These are phyloP conservation scores for Aleiodes sp. DNA, from an alignment of 1,140 invertebrate species.

Conservation along the genomic window DNA sequence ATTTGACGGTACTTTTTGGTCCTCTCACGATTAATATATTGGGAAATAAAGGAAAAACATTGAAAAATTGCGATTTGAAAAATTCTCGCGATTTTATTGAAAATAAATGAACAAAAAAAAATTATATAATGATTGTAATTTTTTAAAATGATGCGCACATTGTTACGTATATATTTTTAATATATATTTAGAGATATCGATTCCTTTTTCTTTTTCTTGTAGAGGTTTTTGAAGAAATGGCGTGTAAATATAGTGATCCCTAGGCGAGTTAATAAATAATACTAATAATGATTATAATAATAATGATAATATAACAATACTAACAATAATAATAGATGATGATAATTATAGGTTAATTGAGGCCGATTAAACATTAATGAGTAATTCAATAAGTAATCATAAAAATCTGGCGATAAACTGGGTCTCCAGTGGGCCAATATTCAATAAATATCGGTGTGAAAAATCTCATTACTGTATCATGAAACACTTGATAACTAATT, in stretches of 20 bases:
- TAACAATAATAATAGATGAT: too few relatives aligned
- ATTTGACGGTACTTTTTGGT: not conserved
- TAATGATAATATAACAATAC: not conserved
- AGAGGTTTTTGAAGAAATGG: not conserved
- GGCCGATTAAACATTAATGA: not conserved
- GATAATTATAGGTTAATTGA: not conserved
- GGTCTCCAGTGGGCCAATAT: slow-evolving; percentile 63
- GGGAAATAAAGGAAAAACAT: not conserved
- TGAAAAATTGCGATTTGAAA: not conserved
- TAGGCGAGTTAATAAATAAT: slow-evolving; percentile 1
- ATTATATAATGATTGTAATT: slow-evolving; percentile 4
- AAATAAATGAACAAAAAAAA: not conserved
- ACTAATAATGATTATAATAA: not conserved
- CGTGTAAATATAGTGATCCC: not conserved
- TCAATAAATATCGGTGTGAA: slow-evolving; percentile 65
- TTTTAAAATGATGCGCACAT: slow-evolving; percentile 5
- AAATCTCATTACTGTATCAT: slow-evolving; percentile 31
- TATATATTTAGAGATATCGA: slow-evolving; percentile 10
- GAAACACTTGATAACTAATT: not conserved
- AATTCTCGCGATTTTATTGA: too few relatives aligned
- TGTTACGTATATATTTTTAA: slow-evolving; percentile 16
- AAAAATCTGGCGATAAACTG: slow-evolving; percentile 59
- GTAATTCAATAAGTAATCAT: slow-evolving; percentile 24
- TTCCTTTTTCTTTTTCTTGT: not conserved
- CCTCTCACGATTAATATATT: not conserved